phyloP scores from a whole-genome alignment of 2,888 invertebrate species.

The Caenorhabditis sinica region DNA sequence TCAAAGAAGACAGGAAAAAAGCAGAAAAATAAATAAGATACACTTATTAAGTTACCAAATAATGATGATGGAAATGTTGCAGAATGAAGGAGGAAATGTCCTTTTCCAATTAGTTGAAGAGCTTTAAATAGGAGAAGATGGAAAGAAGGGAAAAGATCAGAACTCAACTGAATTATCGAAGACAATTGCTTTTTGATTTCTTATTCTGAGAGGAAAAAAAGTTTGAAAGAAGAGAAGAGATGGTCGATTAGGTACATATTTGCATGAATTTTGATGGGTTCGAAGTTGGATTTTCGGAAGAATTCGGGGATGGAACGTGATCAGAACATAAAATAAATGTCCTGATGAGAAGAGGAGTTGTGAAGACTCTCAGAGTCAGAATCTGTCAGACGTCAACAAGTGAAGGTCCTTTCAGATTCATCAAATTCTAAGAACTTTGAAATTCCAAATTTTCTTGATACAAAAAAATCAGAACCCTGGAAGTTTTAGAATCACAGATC shows the following conservation, averaged over 20 bases:
- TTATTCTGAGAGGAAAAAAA: not conserved
- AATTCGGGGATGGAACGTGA: too few species aligned
- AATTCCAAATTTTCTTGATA: too few species aligned
- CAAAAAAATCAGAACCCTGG: too few species aligned
- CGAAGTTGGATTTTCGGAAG: too few species aligned
- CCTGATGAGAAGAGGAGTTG: too few species aligned
- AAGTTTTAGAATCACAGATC: too few species aligned
- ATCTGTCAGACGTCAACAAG: too few species aligned
- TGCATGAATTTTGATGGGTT: conserved; percentile 7
- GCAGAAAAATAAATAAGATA: not conserved
- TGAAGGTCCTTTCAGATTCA: too few species aligned
- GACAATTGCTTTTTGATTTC: conserved; percentile 32
- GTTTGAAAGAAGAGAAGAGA: not conserved
- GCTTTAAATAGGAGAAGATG: conserved; percentile 7
- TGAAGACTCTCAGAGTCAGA: too few species aligned
- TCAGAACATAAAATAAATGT: too few species aligned
- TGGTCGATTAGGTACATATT: not conserved
- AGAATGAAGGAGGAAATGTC: not conserved
- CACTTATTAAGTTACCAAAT: conserved; percentile 5
- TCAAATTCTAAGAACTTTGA: too few species aligned
- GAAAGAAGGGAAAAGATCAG: conserved; percentile 13
- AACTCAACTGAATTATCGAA: conserved; percentile 25
- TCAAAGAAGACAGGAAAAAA: not conserved
- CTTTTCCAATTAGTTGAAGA: conserved; percentile 21
- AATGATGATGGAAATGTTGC: not conserved